Evolutionary conservation across 2,888 invertebrate genomes (phyloP).

Genomic region (Caenorhabditis imperialis): DNA sequence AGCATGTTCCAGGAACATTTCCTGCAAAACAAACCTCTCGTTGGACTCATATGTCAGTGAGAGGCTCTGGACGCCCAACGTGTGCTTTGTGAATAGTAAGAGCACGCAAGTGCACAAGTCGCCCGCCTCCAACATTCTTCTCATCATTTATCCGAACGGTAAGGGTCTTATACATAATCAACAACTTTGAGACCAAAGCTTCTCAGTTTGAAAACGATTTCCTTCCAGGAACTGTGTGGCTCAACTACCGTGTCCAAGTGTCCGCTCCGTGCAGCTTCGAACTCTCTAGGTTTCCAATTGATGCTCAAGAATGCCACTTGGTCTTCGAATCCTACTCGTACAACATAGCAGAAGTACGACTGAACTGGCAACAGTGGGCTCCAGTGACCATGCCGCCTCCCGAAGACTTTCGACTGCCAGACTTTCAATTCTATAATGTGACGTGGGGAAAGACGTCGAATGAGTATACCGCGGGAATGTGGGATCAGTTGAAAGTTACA

Average conservation of each 20-base stretch:
- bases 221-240: slow-evolving; percentile 75
- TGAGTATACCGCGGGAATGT: slow-evolving; percentile 75
- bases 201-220: background rate
- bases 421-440: slow-evolving; percentile 76
- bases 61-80: slow-evolving; percentile 77
- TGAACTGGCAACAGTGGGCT: slow-evolving; percentile 75
- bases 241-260: slow-evolving; percentile 77
- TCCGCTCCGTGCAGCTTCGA: slow-evolving; percentile 75
- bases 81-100: slow-evolving; percentile 77
- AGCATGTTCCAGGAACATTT: slow-evolving; percentile 65
- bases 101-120: slow-evolving; percentile 75
- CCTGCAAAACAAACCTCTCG: slow-evolving; percentile 76
- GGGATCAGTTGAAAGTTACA: slow-evolving; percentile 77
- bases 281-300: slow-evolving; percentile 74
- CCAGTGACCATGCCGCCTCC: slow-evolving; percentile 76
- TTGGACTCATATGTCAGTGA: slow-evolving; percentile 76
- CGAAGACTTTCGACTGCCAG: slow-evolving; percentile 72
- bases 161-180: too few species aligned
- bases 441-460: slow-evolving; percentile 70
- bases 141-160: slow-evolving; percentile 78
- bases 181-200: too few species aligned
- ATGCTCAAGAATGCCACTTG: slow-evolving; percentile 74
- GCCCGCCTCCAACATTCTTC: slow-evolving; percentile 74
- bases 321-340: slow-evolving; percentile 78
- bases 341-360: slow-evolving; percentile 73